Percentiles rank a stretch among this genome's conserved stretches.
These are phyloP conservation scores for Pecten maximus DNA, from an alignment of 2,888 invertebrate species.

Conservation along the genomic window DNA sequence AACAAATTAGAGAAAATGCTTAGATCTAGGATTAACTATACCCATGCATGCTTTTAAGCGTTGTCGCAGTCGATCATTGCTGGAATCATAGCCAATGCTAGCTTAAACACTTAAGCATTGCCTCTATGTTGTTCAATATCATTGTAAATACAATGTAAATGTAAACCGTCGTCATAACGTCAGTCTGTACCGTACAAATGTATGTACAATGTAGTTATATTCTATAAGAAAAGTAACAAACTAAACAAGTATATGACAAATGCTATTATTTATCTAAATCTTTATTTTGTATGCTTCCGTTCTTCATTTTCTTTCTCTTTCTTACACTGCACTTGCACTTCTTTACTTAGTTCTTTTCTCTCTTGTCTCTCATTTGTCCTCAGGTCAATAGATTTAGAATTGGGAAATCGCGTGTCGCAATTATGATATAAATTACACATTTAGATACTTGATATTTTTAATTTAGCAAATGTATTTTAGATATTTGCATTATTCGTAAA, in stretches of 20 bases:
- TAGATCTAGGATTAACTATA: not conserved
- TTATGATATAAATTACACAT: too few species aligned
- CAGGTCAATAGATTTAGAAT: not conserved
- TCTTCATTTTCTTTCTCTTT: not conserved
- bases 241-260: not conserved
- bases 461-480: too few species aligned
- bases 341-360: not conserved
- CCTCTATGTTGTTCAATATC: not conserved
- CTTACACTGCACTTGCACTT: conserved; percentile 17
- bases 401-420: not conserved
- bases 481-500: too few species aligned
- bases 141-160: not conserved
- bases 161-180: not conserved
- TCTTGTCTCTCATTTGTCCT: not conserved
- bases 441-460: too few species aligned
- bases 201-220: too few species aligned
- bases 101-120: not conserved
- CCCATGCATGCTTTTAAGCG: not conserved
- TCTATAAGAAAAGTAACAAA: not conserved
- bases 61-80: not conserved
- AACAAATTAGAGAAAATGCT: not conserved
- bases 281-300: not conserved
- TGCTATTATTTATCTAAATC: not conserved
- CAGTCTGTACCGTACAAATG: not conserved
- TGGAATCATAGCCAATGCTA: not conserved